Conservation (phyloP, 2,113 vertebrate genomes). For the Protobothrops flavoviridis region DNA sequence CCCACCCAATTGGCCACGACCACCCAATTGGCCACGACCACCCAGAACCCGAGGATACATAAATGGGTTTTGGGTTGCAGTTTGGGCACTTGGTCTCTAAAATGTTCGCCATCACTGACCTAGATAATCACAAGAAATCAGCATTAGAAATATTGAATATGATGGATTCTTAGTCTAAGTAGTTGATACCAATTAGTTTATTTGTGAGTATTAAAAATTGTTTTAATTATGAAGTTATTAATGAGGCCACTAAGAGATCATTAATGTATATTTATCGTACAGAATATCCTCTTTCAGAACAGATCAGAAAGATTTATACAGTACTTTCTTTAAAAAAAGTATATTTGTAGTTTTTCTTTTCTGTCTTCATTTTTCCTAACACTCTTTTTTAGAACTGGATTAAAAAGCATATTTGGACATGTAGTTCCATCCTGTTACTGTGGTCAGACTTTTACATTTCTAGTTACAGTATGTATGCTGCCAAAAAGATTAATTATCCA, state of each 20-base stretch:
- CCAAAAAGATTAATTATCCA: neutral
- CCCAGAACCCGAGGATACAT: no score
- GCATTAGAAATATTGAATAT: neutral
- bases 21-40: no score
- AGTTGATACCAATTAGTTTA: neutral
- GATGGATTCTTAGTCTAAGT: neutral
- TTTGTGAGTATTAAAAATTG: neutral
- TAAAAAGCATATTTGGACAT: neutral
- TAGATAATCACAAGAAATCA: neutral
- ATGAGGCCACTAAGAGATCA: neutral
- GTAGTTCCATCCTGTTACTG: neutral
- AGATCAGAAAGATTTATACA: neutral
- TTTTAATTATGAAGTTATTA: neutral
- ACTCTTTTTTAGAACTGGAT: neutral
- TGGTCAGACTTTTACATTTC: neutral
- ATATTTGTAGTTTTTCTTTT: neutral
- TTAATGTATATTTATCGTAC: neutral
- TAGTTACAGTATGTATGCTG: neutral
- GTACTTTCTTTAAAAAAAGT: neutral
- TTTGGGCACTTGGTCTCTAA: no score
- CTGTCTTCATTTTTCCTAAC: neutral
- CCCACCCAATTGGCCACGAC: no score
- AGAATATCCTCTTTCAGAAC: neutral
- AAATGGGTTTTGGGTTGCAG: no score
- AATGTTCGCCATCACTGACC: neutral